Evolutionary conservation across 35 echinoderm and acorn worm genomes (phyloP).

Genomic region (Heliocidaris tuberculata): DNA sequence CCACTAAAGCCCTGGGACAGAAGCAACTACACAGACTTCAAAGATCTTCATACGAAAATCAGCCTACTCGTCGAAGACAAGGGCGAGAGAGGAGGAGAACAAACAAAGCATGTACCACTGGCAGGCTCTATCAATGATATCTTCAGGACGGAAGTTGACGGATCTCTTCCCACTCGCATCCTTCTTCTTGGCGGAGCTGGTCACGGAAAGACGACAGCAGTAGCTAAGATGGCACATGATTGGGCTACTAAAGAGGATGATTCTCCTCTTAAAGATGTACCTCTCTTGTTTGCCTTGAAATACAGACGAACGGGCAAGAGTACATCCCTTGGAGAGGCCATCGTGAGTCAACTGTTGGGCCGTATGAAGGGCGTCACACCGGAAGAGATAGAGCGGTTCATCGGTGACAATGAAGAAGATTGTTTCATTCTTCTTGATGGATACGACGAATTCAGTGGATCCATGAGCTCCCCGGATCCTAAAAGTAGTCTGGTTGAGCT

Average conservation of each 20-base stretch:
- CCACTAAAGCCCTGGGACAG: not conserved
- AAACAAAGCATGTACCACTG: not conserved
- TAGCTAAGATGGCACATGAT: slow-evolving; percentile 3
- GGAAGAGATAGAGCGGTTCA: not conserved
- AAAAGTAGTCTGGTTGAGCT: not conserved
- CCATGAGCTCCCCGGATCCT: not conserved
- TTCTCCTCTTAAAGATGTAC: slow-evolving; percentile 2
- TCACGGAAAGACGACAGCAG: not conserved
- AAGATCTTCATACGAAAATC: not conserved
- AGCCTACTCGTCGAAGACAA: not conserved
- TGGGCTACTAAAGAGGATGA: not conserved
- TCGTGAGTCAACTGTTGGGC: not conserved
- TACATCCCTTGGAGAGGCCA: slow-evolving; percentile 16
- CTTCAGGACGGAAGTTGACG: slow-evolving; percentile 13
- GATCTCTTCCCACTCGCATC: not conserved
- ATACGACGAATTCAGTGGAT: not conserved
- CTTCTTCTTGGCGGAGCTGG: not conserved
- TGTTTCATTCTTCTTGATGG: not conserved
- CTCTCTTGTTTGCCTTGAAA: not conserved
- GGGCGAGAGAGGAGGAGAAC: not conserved
- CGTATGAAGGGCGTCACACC: not conserved
- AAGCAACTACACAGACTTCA: not conserved
- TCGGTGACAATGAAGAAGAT: not conserved
- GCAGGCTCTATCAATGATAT: not conserved
- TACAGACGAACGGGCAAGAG: not conserved